Evolutionary conservation across 2,888 invertebrate species (phyloP).

Genomic region (Calliopum simillimum): DNA sequence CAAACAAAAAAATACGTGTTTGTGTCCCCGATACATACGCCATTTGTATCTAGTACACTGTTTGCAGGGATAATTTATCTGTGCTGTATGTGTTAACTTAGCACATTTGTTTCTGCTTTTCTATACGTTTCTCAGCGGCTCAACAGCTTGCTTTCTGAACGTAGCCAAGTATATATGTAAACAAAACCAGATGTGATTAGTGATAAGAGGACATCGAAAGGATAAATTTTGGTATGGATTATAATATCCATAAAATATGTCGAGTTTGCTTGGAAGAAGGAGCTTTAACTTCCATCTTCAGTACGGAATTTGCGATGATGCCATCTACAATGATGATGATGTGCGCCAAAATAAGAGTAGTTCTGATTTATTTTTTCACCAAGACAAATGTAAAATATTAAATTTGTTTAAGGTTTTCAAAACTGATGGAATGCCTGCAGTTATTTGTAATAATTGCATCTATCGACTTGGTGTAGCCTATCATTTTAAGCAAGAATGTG

Average conservation of each 20-base stretch:
- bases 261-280: conserved; percentile 74
- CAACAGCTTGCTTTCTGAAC: no score
- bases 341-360: conserved; percentile 72
- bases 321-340: conserved; percentile 73
- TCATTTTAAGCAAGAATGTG: conserved; percentile 74
- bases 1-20: no score
- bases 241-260: conserved; percentile 70
- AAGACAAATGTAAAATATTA: not conserved
- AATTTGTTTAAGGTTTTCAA: conserved; percentile 65
- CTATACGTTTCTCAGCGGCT: no score
- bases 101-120: no score
- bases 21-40: no score
- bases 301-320: conserved; percentile 72
- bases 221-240: conserved; percentile 65
- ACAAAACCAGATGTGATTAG: no score
- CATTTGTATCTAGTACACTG: no score
- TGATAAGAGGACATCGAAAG: no score
- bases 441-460: conserved; percentile 74
- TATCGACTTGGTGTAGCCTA: conserved; percentile 74
- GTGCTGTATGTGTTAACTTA: no score
- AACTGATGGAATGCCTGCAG: conserved; percentile 73
- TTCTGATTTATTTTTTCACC: not conserved
- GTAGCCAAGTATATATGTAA: no score
- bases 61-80: no score
- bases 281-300: conserved; percentile 72